phyloP scores from a whole-genome alignment of 2,113 vertebrate genomes.

The Canis aureus region DNA sequence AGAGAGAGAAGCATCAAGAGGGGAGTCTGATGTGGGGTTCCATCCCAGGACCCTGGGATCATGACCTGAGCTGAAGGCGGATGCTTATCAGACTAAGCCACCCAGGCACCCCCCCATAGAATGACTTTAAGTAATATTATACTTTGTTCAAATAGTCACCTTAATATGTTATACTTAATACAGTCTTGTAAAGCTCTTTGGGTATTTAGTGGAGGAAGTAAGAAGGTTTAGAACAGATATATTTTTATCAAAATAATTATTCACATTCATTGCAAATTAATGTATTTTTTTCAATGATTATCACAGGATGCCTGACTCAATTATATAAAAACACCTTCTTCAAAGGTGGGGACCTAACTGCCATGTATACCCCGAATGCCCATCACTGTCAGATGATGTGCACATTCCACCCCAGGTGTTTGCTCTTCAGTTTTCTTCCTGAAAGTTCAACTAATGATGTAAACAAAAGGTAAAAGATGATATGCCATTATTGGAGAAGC shows the following conservation, averaged over 20 bases:
- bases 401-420: slow-evolving; percentile 88
- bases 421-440: slow-evolving; percentile 88
- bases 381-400: slow-evolving; percentile 86
- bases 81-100: no score
- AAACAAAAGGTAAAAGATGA: slow-evolving; percentile 59
- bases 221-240: neutral
- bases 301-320: slow-evolving; percentile 84
- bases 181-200: neutral
- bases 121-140: neutral
- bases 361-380: slow-evolving; percentile 78
- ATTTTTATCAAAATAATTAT: neutral
- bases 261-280: neutral
- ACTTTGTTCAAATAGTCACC: neutral
- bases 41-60: no score
- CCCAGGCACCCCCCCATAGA: neutral
- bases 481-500: neutral
- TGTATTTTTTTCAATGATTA: slow-evolving; percentile 30
- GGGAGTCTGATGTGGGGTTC: no score
- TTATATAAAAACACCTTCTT: slow-evolving; percentile 84
- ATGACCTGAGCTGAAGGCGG: no score
- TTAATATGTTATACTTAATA: neutral
- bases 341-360: slow-evolving; percentile 85
- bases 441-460: slow-evolving; percentile 60
- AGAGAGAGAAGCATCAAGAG: no score
- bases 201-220: neutral